Evolutionary conservation across 2,113 vertebrate genomes (phyloP), one percentile per base, ranked within the genome.

Genomic region (Ia io): DNA sequence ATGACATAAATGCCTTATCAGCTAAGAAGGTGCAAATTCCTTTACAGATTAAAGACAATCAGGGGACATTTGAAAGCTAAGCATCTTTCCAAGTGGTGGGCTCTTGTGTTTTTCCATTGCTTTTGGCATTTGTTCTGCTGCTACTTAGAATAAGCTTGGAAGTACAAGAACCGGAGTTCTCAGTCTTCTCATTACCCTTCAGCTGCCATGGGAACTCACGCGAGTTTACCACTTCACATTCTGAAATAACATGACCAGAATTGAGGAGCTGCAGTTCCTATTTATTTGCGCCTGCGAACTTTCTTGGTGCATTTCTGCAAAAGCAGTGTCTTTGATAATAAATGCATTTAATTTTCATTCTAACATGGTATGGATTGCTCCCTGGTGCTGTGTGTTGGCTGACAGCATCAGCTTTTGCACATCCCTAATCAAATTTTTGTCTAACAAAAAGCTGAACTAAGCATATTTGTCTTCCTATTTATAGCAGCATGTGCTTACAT

Each of bases 381-480:
- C 98, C 97, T 97, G n/a, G 11, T 97, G 94, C 37, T 73, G 3
- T 8, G 67, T 84, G 94, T 91, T 90, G 95, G 95, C 25, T 97
- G 97, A 98, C 97, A 95, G 12, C 73, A 97, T 97, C 96, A 97
- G 90, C 42, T 96, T 93, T 93, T 96, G 94, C 88, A 97, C 96
- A 97, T 92, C 97, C 96, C 97, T 98, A 97, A 98, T 96, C 93
- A 97, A 97, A 97, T 96, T 97, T 97, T 94, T 90, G 94, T 79
- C 92, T 93, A 94, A 97, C 0, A 35, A 97, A 97, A 96, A 96
- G 96, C 95, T 96, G 96, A 97, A 97, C 94, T 88, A 97, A 98
- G 95, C 90, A 94, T 78, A 97, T 97, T 92, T 96, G 63, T 86
- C 96, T 96, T 93, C 53, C 96, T 98, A 97, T 98, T 98, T 98